Conservation (phyloP, 2,888 invertebrate genomes). For the Morinoia aosen region DNA sequence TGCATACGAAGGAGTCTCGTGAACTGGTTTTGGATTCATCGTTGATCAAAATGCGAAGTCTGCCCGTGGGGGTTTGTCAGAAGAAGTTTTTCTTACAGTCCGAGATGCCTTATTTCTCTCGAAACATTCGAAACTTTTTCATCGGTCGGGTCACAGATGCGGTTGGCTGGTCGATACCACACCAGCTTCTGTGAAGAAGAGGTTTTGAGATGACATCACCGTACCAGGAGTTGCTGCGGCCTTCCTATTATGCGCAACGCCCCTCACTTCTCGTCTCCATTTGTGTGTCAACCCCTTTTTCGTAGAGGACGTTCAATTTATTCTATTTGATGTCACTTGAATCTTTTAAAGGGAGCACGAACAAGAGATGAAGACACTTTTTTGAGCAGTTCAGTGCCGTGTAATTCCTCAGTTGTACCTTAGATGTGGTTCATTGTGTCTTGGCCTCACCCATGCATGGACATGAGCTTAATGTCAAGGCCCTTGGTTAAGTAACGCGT, state of each 20-base stretch:
- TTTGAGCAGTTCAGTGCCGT: not conserved
- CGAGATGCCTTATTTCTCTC: not conserved
- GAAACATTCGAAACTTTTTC: not conserved
- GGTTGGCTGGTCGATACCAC: not conserved
- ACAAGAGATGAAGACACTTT: not conserved
- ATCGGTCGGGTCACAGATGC: not conserved
- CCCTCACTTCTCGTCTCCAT: not conserved
- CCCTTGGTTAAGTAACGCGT: not conserved
- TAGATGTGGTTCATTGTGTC: not conserved
- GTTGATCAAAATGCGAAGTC: not conserved
- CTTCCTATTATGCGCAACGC: not conserved
- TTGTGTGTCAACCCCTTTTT: not conserved
- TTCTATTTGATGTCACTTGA: not conserved
- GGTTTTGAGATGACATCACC: not conserved
- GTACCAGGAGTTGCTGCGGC: not conserved
- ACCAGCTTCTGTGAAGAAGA: not conserved
- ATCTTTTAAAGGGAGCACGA: not conserved
- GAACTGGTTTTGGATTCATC: not conserved
- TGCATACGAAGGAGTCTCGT: not conserved
- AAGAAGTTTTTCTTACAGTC: not conserved
- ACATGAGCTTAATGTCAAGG: not conserved
- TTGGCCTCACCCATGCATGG: not conserved
- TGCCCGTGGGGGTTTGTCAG: not conserved
- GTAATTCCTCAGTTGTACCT: not conserved
- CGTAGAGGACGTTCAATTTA: not conserved